phyloP scores from a whole-genome alignment of 2,797 vertebrate genomes.

The Clarias pachynema region DNA sequence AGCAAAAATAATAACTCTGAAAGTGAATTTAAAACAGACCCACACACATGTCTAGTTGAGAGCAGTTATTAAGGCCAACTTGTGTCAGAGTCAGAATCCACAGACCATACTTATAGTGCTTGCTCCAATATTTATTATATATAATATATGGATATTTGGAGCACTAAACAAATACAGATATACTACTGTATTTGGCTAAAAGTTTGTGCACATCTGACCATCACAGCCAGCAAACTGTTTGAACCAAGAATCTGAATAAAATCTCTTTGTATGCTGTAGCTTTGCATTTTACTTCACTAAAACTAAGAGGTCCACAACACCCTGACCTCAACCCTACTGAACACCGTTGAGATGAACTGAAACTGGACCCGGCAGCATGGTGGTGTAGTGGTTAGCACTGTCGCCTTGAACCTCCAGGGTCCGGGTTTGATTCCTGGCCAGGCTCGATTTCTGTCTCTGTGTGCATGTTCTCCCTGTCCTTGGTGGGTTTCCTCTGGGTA shows the following conservation, averaged over 20 bases:
- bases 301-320: background rate
- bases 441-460: too few species aligned
- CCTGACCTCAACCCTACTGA: background rate
- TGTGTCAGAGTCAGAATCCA: constrained; percentile 5
- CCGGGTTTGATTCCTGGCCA: too few species aligned
- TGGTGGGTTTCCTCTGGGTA: too few species aligned
- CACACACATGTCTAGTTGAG: constrained; percentile 3
- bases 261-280: background rate
- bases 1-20: background rate
- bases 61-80: background rate
- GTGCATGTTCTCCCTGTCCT: too few species aligned
- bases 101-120: background rate
- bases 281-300: background rate
- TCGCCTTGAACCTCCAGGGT: too few species aligned
- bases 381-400: too few species aligned
- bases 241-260: background rate
- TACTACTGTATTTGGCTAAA: background rate
- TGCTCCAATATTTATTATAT: too few species aligned
- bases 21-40: background rate
- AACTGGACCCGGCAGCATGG: too few species aligned
- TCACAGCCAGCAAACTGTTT: background rate
- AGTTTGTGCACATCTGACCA: background rate
- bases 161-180: background rate
- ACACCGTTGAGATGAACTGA: too few species aligned
- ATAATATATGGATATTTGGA: background rate